phyloP scores from a whole-genome alignment of 2,113 vertebrate species.

The Callithrix jacchus region DNA sequence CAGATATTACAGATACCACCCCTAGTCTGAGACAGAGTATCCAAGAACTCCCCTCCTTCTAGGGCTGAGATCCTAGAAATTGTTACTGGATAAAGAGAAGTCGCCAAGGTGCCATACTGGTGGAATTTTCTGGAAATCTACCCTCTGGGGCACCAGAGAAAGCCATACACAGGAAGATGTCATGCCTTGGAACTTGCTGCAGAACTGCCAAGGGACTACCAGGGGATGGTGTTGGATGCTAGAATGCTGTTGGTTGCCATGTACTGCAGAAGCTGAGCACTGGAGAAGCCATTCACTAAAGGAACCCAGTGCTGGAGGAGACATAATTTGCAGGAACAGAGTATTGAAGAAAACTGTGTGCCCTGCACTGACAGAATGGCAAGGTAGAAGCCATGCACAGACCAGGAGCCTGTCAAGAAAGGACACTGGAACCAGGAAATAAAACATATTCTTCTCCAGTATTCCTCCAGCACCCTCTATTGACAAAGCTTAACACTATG shows the following conservation, averaged over 20 bases:
- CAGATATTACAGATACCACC: neutral
- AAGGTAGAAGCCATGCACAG: neutral
- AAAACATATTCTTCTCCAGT: neutral
- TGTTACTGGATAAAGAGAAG: neutral
- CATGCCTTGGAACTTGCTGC: neutral
- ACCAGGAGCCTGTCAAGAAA: neutral
- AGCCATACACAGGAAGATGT: neutral
- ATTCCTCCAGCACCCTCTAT: neutral
- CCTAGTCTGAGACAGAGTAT: neutral
- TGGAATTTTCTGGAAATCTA: neutral
- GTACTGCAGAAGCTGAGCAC: neutral
- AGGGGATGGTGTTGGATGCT: neutral
- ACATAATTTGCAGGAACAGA: neutral
- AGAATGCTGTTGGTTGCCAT: too few relatives aligned
- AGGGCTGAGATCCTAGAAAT: neutral
- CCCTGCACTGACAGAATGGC: neutral
- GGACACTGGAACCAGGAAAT: neutral
- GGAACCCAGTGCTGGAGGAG: neutral
- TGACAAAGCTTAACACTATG: neutral
- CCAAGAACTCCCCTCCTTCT: neutral
- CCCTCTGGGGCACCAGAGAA: neutral
- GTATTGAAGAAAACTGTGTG: neutral
- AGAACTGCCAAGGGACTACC: neutral
- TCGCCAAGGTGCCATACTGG: neutral
- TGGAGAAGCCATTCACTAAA: neutral